Base-by-base conservation (phyloP, 2,888 invertebrate species). In the Melieria crassipennis region DNA sequence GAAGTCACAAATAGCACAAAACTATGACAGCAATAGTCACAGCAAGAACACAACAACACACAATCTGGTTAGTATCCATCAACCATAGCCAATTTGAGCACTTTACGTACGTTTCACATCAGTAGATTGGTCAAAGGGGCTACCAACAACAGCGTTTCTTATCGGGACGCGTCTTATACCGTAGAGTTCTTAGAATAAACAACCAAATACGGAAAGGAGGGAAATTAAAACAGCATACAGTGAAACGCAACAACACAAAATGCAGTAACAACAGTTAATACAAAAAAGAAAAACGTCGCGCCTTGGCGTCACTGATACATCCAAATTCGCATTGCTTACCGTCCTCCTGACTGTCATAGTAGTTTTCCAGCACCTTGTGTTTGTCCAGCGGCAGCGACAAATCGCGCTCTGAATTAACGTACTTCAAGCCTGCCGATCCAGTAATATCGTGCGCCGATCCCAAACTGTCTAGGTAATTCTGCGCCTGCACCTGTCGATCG, bases 291-390 rank as follows among this genome's bases (percentile, higher is more conserved):
- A 30, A 56, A 11, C 0, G 43, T 9, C 9, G 16, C 9, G 55
- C 42, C 50, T 47, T 50, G n/a, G 45, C 7, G 13, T 11, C 43
- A 9, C 3, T 10, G 46, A n/a, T 5, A 43, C 3, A 48, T n/a
- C 7, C 30, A 30, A 1, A 30, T 30, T 30, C 30, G 55, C 43
- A 13, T n/a, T 13, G 30, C 76, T 78, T 70, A 86, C 86, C 86
- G 69, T 86, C 87, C 50, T 87, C 86, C 46, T 86, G 85, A 71
- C 83, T 85, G 55, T 87, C 86, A 71, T 82, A 80, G 43, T 78
- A 80, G 72, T 85, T 85, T 4, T 83, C 83, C 62, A 84, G 70
- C 43, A 78, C 80, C 72, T 81, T 84, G 52, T 83, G 82, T 63
- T 85, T 85, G 4, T 85, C 83, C 48, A 86, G 62, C 0, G 86